Base-by-base conservation (phyloP, 2,113 vertebrate genomes). In the Syngnathoides biaculeatus region DNA sequence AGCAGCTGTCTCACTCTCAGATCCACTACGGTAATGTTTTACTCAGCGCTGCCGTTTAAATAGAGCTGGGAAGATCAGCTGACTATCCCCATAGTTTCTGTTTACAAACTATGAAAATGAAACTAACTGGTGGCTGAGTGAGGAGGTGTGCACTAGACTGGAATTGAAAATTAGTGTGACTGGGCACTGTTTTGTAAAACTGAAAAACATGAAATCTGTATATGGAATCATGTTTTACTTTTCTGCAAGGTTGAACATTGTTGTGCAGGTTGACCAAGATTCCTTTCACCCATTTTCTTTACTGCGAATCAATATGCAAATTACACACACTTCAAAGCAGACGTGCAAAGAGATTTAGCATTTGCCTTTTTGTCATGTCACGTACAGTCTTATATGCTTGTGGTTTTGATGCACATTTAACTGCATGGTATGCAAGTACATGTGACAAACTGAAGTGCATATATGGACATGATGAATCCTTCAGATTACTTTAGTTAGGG, bases 51-150 rank as follows among this genome's bases (percentile, higher is more conserved):
- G 3, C 8, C 1, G 0, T 55, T 84, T 84, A 71, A 73, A 65
- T 4, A 60, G 1, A 12, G 9, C 19, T 5, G 9, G 39, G 20
- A 20, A 20, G 45, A 22, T 52, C 81, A 78, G 71, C 68, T 77
- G 77, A 71, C 0, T 4, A 3, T 8, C 50, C 13, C 3, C 0
- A 0, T 17, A 19, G 71, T 86, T 86, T 84, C 81, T 75, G 67
- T 86, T 84, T 81, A 58, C 75, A 59, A 65, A 67, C 53, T 48
- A 9, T 9, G 64, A 78, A 86, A 87, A 56, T 56, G 78, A 84
- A 84, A 83, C 69, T 14, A 2, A 56, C 38, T 62, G 5, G 2
- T 22, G n/a, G 39, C n/a, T 24, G 10, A 22, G n/a, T 40, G 5
- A 39, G 11, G 8, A 13, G 11, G 30, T n/a, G 4, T 60, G 13